These are phyloP conservation scores for Rafetus swinhoei DNA, from an alignment of 2,113 vertebrate species.

Conservation along the genomic window DNA sequence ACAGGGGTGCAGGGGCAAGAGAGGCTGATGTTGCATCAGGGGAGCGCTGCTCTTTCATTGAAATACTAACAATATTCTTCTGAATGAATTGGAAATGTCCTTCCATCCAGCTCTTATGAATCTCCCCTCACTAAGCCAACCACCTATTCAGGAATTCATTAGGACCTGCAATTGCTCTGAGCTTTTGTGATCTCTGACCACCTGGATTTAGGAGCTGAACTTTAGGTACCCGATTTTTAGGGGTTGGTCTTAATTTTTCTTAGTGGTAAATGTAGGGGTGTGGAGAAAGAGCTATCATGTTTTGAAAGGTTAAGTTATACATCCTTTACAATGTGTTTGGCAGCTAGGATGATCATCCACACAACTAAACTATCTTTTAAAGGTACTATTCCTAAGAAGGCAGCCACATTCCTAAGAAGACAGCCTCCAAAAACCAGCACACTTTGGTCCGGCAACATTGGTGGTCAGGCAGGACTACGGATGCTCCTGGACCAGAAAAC, in stretches of 20 bases:
- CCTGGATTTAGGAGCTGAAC: background rate
- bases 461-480: too few relatives aligned
- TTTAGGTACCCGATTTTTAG: background rate
- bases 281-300: background rate
- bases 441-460: too few relatives aligned
- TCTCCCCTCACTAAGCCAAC: background rate
- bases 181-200: background rate
- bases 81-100: background rate
- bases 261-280: background rate
- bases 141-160: background rate
- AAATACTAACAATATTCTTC: background rate
- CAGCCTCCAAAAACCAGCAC: too few relatives aligned
- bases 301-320: background rate
- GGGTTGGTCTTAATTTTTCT: background rate
- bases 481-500: too few relatives aligned
- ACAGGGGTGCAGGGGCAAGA: background rate
- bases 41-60: background rate
- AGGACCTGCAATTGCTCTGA: background rate
- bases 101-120: background rate
- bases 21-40: background rate
- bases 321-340: background rate
- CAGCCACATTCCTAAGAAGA: background rate
- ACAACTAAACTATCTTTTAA: constrained; percentile 15
- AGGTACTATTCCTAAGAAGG: background rate
- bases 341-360: constrained; percentile 3